A percentile compares a stretch with the other conserved stretches of the same genome.
phyloP scores from a whole-genome alignment of 1,140 invertebrate species.

The Nylanderia fulva region DNA sequence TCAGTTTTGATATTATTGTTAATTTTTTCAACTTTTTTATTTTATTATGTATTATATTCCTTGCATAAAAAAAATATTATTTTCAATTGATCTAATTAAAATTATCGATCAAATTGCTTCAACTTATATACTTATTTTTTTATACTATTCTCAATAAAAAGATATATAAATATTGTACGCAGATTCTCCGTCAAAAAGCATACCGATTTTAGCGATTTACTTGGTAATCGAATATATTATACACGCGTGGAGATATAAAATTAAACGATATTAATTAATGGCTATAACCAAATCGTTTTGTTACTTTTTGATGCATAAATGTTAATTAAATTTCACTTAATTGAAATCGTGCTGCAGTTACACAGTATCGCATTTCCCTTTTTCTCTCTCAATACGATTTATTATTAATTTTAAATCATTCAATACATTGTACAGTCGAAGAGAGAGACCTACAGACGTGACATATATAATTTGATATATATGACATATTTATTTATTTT shows the following conservation, averaged over 20 bases:
- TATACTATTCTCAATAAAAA: too few species aligned
- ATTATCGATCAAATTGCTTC: too few species aligned
- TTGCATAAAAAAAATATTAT: background rate
- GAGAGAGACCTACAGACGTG: background rate
- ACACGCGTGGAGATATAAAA: background rate
- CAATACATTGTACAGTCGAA: background rate
- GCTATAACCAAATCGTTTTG: background rate
- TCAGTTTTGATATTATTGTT: too few species aligned
- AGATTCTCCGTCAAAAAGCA: background rate
- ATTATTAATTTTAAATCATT: conserved; percentile 49
- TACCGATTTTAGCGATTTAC: conserved; percentile 10
- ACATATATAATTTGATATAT: background rate
- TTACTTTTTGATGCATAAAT: conserved; percentile 27
- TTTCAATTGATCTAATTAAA: background rate
- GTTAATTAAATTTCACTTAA: conserved; percentile 61
- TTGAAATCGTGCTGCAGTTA: conserved; percentile 3
- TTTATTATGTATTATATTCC: too few species aligned
- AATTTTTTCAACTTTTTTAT: too few species aligned
- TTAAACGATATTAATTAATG: conserved; percentile 42
- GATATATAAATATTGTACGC: background rate
- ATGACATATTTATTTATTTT: conserved; percentile 1
- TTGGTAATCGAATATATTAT: background rate
- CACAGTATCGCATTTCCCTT: background rate
- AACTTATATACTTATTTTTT: background rate
- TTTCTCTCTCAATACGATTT: conserved; percentile 16